A percentile compares a stretch with the other conserved stretches of the same genome.
phyloP scores from a whole-genome alignment of 2,113 vertebrate species.

The Poicephalus meyeri region DNA sequence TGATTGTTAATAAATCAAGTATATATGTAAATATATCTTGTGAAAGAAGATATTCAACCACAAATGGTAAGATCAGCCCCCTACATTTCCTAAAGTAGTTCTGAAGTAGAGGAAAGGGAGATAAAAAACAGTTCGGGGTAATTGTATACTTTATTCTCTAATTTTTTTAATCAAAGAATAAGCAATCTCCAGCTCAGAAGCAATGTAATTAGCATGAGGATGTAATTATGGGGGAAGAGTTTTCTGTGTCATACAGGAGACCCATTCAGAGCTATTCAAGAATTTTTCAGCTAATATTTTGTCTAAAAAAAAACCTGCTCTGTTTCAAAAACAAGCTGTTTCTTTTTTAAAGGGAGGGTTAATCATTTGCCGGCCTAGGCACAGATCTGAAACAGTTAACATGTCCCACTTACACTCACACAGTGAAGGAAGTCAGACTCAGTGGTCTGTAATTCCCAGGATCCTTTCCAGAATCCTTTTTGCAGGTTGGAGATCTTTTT shows the following conservation, averaged over 20 bases:
- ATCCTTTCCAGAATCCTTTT: neutral
- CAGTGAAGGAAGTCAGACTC: neutral
- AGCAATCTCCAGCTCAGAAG: slow-evolving; percentile 22
- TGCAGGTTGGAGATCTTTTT: neutral
- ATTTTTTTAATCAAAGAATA: slow-evolving; percentile 41
- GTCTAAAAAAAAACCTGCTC: neutral
- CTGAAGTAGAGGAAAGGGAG: neutral
- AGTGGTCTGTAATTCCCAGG: neutral
- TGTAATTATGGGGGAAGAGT: slow-evolving; percentile 3
- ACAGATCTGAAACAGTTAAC: neutral
- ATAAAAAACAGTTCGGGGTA: neutral
- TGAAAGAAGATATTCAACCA: slow-evolving; percentile 19
- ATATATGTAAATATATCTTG: neutral
- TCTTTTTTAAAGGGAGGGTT: neutral
- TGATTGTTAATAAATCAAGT: slow-evolving; percentile 11
- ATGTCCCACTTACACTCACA: neutral
- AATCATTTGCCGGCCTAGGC: neutral
- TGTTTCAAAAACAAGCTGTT: neutral
- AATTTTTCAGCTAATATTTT: slow-evolving; percentile 22
- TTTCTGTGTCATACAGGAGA: neutral
- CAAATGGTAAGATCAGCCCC: neutral
- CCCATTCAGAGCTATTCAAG: neutral
- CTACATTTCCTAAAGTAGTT: neutral
- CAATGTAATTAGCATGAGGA: slow-evolving; percentile 41
- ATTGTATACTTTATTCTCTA: neutral